Base-by-base conservation (phyloP, 2,797 vertebrate species). In the Selene dorsalis region DNA sequence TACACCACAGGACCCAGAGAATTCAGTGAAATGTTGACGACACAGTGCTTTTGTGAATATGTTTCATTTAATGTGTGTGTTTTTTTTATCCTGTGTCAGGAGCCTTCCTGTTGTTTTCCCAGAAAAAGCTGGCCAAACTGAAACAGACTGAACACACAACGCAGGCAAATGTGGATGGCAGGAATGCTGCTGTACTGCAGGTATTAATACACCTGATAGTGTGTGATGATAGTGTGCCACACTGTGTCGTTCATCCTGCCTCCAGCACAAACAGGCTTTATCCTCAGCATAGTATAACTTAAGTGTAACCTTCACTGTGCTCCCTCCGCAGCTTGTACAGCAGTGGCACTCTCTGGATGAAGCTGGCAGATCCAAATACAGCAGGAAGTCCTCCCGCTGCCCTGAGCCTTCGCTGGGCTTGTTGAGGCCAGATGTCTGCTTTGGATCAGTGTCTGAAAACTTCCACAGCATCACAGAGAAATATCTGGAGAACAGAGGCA, bases 401-500 rank as follows among this genome's bases (percentile, higher is more conserved):
- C 97, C 97, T 0, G 97, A 98, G 77, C 98, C 98, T 0, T 94
- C 95, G 35, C 89, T 98, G 45, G 88, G 95, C 6, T 0, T 95
- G 45, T 93, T 96, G 28, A 94, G 95, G 22, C 97, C 98, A 0
- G 97, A 99, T 63, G 88, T 96, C 74, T 93, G 94, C 57, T 97
- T 99, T n/a, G 97, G 95, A 0, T 99, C 98, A 0, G 96, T 99
- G 12, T 99, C 98, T 0, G 98, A 99, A 92, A 96, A 92, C 0
- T 99, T 99, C 82, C 92, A 97, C 47, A 73, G 56, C 47, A 94
- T 96, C 84, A 91, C 96, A 0, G 94, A 96, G 62, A 91, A 93
- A 55, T 99, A 94, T 74, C 84, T 96, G 65, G 75, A 65, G 1
- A 90, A 89, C 63, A 92, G 93, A 30, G 65, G 0, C 35, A 62